A percentile compares a stretch with the other conserved stretches of the same genome.
Conservation (phyloP, 2,113 vertebrate genomes). For the Colinus virginianus region DNA sequence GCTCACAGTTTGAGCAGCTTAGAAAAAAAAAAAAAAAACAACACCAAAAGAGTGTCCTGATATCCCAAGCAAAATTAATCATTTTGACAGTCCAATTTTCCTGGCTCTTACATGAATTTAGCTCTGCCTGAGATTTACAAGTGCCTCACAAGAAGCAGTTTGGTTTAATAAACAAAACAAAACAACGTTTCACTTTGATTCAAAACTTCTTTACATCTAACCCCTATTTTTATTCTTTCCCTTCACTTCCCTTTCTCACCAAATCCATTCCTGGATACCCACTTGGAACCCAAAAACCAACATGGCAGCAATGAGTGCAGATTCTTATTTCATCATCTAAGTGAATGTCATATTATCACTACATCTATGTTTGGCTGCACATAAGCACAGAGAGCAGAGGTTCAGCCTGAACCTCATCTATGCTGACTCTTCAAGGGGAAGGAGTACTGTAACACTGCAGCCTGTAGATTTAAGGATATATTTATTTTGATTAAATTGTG, state of each 20-base stretch:
- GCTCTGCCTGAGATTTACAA: neutral
- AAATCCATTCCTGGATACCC: neutral
- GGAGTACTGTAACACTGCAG: neutral
- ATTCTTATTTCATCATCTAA: neutral
- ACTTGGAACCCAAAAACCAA: neutral
- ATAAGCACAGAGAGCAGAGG: neutral
- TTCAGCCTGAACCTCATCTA: neutral
- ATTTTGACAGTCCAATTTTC: neutral
- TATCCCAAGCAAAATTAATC: neutral
- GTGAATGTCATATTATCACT: neutral
- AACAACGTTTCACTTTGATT: neutral
- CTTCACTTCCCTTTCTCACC: neutral
- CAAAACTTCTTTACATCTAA: neutral
- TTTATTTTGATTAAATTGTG: neutral
- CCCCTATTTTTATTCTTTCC: no score
- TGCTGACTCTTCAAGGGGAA: neutral
- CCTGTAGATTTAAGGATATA: neutral
- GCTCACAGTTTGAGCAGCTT: neutral
- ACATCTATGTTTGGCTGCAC: rapidly evolving
- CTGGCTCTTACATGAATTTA: neutral
- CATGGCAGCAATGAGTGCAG: neutral
- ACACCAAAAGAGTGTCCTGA: neutral
- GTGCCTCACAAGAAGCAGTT: neutral
- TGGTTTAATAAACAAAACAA: neutral
- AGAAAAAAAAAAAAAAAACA: neutral